A percentile compares a stretch with the other conserved stretches of the same genome.
Conservation (phyloP, 2,113 vertebrate species). For the Laticauda laticaudata region DNA sequence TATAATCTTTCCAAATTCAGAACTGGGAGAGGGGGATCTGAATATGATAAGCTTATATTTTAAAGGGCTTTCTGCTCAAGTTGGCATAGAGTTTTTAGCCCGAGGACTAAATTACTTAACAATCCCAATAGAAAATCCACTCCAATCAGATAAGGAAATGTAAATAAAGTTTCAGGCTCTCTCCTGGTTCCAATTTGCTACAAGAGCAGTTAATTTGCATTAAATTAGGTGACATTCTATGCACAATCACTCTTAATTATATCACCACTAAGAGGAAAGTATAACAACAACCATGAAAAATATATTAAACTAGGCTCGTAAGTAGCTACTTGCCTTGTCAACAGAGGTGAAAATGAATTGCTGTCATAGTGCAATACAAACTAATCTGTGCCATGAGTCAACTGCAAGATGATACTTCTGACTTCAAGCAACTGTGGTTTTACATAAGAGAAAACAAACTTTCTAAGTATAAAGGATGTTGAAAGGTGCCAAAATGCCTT, state of each 20-base stretch:
- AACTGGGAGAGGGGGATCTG: constrained; percentile 52
- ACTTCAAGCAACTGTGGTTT: not conserved
- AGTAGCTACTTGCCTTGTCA: not conserved
- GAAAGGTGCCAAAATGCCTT: too few relatives aligned
- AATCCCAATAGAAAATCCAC: constrained; percentile 40
- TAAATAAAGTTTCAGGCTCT: constrained; percentile 19
- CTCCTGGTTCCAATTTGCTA: constrained; percentile 20
- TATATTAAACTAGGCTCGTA: not conserved
- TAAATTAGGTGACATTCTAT: not conserved
- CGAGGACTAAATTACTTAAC: constrained; percentile 31
- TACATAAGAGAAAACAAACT: not conserved
- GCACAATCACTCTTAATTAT: not conserved
- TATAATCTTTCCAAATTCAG: constrained; percentile 27
- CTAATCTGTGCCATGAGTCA: not conserved
- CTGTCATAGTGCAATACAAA: not conserved
- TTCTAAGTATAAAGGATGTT: not conserved
- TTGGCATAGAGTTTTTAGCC: constrained; percentile 59
- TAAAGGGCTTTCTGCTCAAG: constrained; percentile 52
- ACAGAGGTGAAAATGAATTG: not conserved
- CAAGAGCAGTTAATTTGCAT: constrained; percentile 20
- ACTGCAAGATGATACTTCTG: not conserved
- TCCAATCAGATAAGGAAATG: constrained; percentile 23
- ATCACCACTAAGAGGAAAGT: not conserved
- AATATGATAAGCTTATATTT: constrained; percentile 51
- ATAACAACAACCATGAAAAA: not conserved